phyloP scores from a whole-genome alignment of 2,797 vertebrate genomes.

The Bradypodion pumilum region DNA sequence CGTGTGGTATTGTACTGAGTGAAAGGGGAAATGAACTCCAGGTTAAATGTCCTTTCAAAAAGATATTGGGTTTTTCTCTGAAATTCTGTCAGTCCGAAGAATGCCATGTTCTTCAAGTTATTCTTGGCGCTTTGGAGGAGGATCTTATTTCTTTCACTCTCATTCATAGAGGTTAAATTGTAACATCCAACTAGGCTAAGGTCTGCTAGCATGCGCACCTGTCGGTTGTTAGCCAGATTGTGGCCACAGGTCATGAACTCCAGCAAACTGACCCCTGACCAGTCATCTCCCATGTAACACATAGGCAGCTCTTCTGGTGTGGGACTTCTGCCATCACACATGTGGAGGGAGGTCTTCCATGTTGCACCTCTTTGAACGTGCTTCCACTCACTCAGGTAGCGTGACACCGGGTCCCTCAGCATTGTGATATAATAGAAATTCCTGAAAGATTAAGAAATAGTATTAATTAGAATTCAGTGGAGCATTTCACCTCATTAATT shows the following conservation, averaged over 20 bases:
- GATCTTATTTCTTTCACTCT: slow-evolving; percentile 89
- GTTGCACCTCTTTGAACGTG: slow-evolving; percentile 95
- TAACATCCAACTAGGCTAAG: slow-evolving; percentile 86
- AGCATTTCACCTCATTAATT: neutral
- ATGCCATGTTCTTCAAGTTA: slow-evolving; percentile 98
- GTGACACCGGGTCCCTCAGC: slow-evolving; percentile 92
- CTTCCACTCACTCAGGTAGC: slow-evolving; percentile 97
- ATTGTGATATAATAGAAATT: slow-evolving; percentile 98
- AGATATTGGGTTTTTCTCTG: slow-evolving; percentile 98
- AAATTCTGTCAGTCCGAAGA: slow-evolving; percentile 96
- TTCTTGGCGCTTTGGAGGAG: slow-evolving; percentile 93
- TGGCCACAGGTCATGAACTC: slow-evolving; percentile 94
- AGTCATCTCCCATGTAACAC: slow-evolving; percentile 91
- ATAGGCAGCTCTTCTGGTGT: slow-evolving; percentile 91
- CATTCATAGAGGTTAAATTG: slow-evolving; percentile 91
- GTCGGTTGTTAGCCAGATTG: slow-evolving; percentile 94
- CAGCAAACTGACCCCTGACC: slow-evolving; percentile 89
- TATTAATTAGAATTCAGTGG: slow-evolving; percentile 34
- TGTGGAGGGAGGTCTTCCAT: slow-evolving; percentile 94
- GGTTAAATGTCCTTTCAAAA: slow-evolving; percentile 97
- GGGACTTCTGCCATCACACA: slow-evolving; percentile 92
- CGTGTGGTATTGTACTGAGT: slow-evolving; percentile 96
- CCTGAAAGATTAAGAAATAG: slow-evolving; percentile 78
- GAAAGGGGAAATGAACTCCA: slow-evolving; percentile 95
- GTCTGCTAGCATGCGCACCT: slow-evolving; percentile 97